A percentile compares a stretch with the other conserved stretches of the same genome.
Evolutionary conservation across 2,888 invertebrate species (phyloP).

Genomic region (Alviniconcha strummeri): DNA sequence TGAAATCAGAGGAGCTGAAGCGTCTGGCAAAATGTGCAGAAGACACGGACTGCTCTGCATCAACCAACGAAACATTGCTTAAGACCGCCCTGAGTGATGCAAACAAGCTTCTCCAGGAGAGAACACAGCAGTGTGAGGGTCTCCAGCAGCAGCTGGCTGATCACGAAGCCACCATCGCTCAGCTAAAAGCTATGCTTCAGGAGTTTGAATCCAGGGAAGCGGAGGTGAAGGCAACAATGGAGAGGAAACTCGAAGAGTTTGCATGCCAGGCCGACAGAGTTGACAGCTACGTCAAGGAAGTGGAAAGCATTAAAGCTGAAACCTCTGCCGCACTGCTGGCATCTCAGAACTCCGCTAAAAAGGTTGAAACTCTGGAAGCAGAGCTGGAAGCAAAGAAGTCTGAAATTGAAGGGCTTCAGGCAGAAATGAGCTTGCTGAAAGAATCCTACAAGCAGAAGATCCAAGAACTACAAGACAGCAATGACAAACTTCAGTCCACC

Average conservation of each 20-base stretch:
- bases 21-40: conserved; percentile 14
- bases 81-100: conserved; percentile 26
- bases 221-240: conserved; percentile 31
- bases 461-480: conserved; percentile 9
- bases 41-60: not conserved
- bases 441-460: conserved; percentile 2
- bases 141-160: conserved; percentile 6
- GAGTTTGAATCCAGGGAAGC: conserved; percentile 11
- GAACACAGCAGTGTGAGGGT: not conserved
- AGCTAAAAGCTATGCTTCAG: not conserved
- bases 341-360: not conserved
- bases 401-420: conserved; percentile 25
- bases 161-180: not conserved
- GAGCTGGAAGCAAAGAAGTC: conserved; percentile 14
- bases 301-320: conserved; percentile 33
- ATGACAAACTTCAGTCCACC: conserved; percentile 2
- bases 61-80: conserved; percentile 27
- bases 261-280: conserved; percentile 42
- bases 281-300: conserved; percentile 40
- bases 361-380: not conserved
- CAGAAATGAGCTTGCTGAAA: conserved; percentile 28
- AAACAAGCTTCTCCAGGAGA: conserved; percentile 16
- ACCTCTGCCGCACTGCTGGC: not conserved
- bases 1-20: conserved; percentile 39
- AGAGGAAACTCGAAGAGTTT: conserved; percentile 39